phyloP scores from a whole-genome alignment of 2,797 vertebrate genomes.

The Ibycter americanus region DNA sequence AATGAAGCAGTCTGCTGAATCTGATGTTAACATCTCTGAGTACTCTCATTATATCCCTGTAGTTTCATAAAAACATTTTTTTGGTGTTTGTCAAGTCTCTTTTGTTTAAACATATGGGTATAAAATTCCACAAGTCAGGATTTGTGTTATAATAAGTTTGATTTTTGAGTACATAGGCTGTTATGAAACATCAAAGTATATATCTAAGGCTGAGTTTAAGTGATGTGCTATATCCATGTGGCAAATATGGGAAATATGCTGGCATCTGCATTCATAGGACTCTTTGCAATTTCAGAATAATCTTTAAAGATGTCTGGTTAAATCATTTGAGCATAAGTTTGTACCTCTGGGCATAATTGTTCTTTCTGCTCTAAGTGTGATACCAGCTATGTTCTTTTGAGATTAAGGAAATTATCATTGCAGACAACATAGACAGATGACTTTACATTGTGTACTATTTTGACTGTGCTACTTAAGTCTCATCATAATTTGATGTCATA shows the following conservation, averaged over 20 bases:
- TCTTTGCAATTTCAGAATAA: background rate
- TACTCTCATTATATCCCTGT: background rate
- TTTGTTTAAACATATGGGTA: background rate
- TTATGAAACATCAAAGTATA: background rate
- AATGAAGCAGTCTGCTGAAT: background rate
- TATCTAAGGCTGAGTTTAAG: background rate
- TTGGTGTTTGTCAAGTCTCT: background rate
- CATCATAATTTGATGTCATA: conserved; percentile 9
- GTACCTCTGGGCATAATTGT: background rate
- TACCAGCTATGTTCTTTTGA: background rate
- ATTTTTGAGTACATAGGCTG: background rate
- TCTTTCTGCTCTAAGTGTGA: background rate
- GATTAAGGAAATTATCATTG: background rate
- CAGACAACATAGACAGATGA: background rate
- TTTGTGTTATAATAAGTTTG: background rate
- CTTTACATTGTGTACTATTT: background rate
- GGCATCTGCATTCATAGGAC: background rate
- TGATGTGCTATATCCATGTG: background rate
- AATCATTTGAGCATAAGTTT: background rate
- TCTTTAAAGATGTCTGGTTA: background rate
- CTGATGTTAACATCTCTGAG: background rate
- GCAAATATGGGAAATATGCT: background rate
- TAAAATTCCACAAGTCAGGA: background rate
- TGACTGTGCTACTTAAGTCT: background rate
- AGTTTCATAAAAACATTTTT: background rate